Base-by-base conservation (phyloP, 2,797 vertebrate genomes). In the Vultur gryphus region DNA sequence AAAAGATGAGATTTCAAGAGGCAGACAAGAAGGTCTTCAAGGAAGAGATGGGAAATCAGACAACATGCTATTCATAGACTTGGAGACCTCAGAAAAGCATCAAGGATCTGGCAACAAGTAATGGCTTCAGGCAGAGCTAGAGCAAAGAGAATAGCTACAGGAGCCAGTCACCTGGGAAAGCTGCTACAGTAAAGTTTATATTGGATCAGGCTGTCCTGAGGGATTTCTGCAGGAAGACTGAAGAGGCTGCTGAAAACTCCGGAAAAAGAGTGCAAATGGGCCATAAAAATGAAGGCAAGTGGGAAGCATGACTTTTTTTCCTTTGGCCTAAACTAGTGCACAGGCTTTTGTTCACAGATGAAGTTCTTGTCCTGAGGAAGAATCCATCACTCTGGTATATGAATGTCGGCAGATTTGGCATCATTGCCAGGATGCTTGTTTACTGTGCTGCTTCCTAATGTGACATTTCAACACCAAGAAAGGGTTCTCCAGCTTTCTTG, bases 91-190 rank as follows among this genome's bases (percentile, higher is more conserved):
- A 94, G 71, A 89, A 90, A 92, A 80, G 65, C 41, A 59, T 73
- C 44, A 61, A 83, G 55, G 35, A 69, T 73, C 78, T 92, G 90
- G 90, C 78, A 95, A 76, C 19, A 55, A 88, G 23, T 55, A 92
- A 71, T 67, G 64, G 37, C 55, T 95, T 90, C 52, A 84, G 78
- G 65, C 78, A 89, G 46, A 87, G 52, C 44, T 85, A 73, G 6
- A 85, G 84, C 2, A 7, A 59, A 85, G 75, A 89, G 86, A 92
- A 90, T 10, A 96, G 75, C 69, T 87, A 76, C 62, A 72, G 84
- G 58, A 94, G 76, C 54, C 90, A 87, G 93, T 95, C 89, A 97
- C 95, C 94, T 96, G 93, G 90, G 95, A 97, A 95, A 91, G 76
- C 92, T 93, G 87, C 84, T 94, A 78, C 39, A 92, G 76, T 65